A percentile compares a stretch with the other conserved stretches of the same genome.
phyloP scores from a whole-genome alignment of 2,113 vertebrate species.

The Panthera tigris region DNA sequence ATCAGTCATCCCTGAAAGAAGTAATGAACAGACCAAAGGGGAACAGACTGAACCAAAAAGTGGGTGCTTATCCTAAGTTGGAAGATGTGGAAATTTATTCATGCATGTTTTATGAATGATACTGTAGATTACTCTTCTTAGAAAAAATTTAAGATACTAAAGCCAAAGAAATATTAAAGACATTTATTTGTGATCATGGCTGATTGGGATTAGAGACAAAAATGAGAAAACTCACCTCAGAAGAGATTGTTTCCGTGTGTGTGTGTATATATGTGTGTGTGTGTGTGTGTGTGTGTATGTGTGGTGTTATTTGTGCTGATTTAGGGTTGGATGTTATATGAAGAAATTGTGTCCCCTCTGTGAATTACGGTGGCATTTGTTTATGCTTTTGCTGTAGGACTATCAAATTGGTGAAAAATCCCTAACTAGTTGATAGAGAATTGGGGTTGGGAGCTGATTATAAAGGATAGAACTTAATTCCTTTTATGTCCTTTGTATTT shows the following conservation, averaged over 20 bases:
- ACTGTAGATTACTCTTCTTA: neutral
- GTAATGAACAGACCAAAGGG: neutral
- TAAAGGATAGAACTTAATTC: neutral
- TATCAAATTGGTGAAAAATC: neutral
- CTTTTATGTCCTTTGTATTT: neutral
- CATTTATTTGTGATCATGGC: neutral
- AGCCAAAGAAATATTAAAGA: neutral
- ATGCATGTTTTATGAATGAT: neutral
- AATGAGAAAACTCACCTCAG: neutral
- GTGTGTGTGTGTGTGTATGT: neutral
- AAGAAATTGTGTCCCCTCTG: neutral
- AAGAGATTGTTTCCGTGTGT: neutral
- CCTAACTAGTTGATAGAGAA: neutral
- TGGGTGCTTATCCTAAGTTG: too few species aligned
- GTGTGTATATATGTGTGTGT: neutral
- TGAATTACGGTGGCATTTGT: neutral
- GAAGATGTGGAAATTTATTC: neutral
- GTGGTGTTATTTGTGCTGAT: neutral
- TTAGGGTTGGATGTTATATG: neutral
- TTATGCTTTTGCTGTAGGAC: neutral
- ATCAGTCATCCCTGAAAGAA: neutral
- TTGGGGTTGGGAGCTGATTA: neutral
- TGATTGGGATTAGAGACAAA: neutral
- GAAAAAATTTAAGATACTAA: neutral
- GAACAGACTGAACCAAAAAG: neutral